Evolutionary conservation across 2,113 vertebrate genomes (phyloP).

Genomic region (Grus americana): DNA sequence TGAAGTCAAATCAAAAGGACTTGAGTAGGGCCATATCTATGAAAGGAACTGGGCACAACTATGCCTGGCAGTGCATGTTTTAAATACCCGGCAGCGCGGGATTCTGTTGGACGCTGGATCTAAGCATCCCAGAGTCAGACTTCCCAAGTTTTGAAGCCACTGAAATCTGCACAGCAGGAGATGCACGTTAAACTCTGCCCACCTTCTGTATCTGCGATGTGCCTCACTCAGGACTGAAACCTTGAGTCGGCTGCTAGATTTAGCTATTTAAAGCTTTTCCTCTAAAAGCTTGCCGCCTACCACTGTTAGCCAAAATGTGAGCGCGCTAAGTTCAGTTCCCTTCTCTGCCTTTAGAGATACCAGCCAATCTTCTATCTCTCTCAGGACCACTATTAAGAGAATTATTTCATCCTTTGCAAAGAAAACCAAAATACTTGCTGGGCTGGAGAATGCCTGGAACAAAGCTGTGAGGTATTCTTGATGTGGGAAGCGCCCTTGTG

Average conservation of each 20-base stretch:
- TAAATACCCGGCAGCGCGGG: not conserved
- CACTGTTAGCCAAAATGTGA: not conserved
- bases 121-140: not conserved
- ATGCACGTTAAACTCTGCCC: not conserved
- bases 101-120: not conserved
- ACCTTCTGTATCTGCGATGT: not conserved
- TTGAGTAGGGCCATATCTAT: not conserved
- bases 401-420: not conserved
- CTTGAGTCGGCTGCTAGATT: not conserved
- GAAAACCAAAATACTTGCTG: not conserved
- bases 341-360: not conserved
- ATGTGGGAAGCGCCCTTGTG: slow-evolving; percentile 52
- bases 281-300: not conserved
- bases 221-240: not conserved
- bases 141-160: not conserved
- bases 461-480: slow-evolving; percentile 54
- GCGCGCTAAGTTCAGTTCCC: not conserved
- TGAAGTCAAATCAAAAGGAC: not conserved
- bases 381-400: not conserved
- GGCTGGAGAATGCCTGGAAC: slow-evolving; percentile 19
- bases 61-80: not conserved
- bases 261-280: not conserved
- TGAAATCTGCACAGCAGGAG: not conserved
- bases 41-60: not conserved
- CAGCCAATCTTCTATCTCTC: not conserved